Evolutionary conservation across 2,888 invertebrate species (phyloP).

Genomic region (Thecocarcelia acutangulata): DNA sequence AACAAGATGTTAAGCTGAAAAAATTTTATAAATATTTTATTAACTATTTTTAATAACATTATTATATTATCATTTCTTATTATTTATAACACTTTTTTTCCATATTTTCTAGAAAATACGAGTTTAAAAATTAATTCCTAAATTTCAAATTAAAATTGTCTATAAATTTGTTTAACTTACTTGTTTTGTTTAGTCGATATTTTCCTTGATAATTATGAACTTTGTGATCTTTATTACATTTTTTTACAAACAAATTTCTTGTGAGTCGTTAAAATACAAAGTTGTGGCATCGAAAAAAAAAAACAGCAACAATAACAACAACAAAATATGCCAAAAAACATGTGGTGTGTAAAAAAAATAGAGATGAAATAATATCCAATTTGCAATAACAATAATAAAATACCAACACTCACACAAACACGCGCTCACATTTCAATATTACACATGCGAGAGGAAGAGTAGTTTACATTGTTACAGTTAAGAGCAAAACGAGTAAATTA

Average conservation of each 20-base stretch:
- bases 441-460: slow-evolving; percentile 31
- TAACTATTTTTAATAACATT: too few relatives aligned
- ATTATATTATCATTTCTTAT: too few relatives aligned
- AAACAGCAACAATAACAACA: slow-evolving; percentile 29
- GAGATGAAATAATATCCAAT: slow-evolving; percentile 56
- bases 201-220: slow-evolving; percentile 1
- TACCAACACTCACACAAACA: slow-evolving; percentile 7
- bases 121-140: too few relatives aligned
- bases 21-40: too few relatives aligned
- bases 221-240: slow-evolving; percentile 32
- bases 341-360: slow-evolving; percentile 36
- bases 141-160: too few relatives aligned
- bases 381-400: slow-evolving; percentile 45
- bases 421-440: neutral
- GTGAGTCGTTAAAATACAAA: slow-evolving; percentile 11
- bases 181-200: slow-evolving; percentile 20
- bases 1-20: too few relatives aligned
- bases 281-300: slow-evolving; percentile 6
- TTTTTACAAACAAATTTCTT: neutral
- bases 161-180: slow-evolving; percentile 16
- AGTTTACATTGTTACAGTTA: neutral
- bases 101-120: too few relatives aligned
- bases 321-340: slow-evolving; percentile 20
- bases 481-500: slow-evolving; percentile 12
- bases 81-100: too few relatives aligned